phyloP scores from a whole-genome alignment of 1,140 invertebrate species.

The Neodiprion pinetum region DNA sequence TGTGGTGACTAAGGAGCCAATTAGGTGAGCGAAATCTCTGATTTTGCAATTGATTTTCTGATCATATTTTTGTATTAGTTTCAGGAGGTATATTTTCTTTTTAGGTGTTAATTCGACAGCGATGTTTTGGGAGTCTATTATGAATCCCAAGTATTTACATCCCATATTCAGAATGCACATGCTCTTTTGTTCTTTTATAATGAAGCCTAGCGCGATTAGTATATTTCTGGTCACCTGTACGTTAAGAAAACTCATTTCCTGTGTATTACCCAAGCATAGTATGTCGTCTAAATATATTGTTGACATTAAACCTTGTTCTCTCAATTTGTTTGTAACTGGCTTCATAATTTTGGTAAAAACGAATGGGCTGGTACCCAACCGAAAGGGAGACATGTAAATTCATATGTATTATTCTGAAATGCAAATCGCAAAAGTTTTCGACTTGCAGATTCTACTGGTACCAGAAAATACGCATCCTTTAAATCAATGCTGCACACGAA shows the following conservation, averaged over 20 bases:
- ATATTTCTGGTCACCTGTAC: conserved; percentile 11
- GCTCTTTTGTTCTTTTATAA: conserved; percentile 28
- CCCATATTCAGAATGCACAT: not conserved
- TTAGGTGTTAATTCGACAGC: not conserved
- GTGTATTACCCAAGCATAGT: conserved; percentile 19
- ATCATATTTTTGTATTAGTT: not conserved
- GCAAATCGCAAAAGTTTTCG: conserved; percentile 16
- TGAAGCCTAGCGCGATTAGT: conserved; percentile 25
- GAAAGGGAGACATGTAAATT: conserved; percentile 25
- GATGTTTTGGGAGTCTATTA: not conserved
- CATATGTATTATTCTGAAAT: conserved; percentile 5
- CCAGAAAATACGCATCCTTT: too few species aligned
- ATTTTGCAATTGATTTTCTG: not conserved
- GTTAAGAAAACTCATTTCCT: conserved; percentile 14
- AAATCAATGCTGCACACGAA: not conserved
- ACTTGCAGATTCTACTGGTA: not conserved
- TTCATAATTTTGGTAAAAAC: conserved; percentile 34
- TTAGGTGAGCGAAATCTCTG: not conserved
- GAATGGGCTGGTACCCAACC: conserved; percentile 26
- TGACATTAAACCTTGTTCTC: conserved; percentile 22
- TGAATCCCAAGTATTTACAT: not conserved
- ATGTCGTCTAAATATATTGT: conserved; percentile 31
- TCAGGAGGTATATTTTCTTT: not conserved
- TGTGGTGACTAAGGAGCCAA: not conserved
- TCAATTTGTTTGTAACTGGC: conserved; percentile 24